These are phyloP conservation scores for Muscidifurax raptorellus DNA, from an alignment of 1,140 invertebrate genomes.

Conservation along the genomic window DNA sequence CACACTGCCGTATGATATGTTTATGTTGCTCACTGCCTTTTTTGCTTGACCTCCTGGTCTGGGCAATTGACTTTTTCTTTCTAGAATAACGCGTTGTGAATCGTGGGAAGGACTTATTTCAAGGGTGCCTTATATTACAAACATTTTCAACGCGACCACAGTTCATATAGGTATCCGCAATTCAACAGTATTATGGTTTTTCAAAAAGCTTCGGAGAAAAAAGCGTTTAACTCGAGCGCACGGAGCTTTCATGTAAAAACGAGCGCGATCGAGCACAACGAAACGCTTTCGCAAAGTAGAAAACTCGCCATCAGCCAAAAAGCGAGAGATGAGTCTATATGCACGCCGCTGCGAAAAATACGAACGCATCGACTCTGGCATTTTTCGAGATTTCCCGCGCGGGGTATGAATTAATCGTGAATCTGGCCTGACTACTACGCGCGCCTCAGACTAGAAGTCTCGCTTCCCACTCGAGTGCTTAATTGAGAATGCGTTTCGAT, in stretches of 20 bases:
- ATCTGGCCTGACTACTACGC: conserved; percentile 7
- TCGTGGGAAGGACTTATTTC: not conserved
- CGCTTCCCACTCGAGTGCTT: conserved; percentile 16
- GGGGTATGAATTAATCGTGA: conserved; percentile 38
- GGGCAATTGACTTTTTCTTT: not conserved
- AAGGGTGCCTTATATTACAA: too few relatives aligned
- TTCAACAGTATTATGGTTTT: too few relatives aligned
- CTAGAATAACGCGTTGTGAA: not conserved
- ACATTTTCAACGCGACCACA: too few relatives aligned
- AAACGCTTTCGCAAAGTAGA: conserved; percentile 21
- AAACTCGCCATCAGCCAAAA: not conserved
- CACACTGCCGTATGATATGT: not conserved
- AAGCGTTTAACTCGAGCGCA: too few relatives aligned
- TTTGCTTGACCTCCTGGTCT: not conserved
- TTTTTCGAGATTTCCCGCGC: conserved; percentile 45
- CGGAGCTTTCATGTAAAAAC: too few relatives aligned
- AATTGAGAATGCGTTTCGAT: conserved; percentile 50
- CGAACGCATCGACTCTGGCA: too few relatives aligned
- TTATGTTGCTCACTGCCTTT: not conserved
- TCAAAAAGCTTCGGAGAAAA: too few relatives aligned
- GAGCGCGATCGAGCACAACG: conserved; percentile 14
- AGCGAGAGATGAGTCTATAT: not conserved
- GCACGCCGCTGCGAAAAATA: not conserved
- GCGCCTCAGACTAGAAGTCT: conserved; percentile 1
- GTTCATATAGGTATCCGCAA: too few relatives aligned